Conservation (phyloP, 1,140 invertebrate genomes). For the Eriosoma lanigerum region DNA sequence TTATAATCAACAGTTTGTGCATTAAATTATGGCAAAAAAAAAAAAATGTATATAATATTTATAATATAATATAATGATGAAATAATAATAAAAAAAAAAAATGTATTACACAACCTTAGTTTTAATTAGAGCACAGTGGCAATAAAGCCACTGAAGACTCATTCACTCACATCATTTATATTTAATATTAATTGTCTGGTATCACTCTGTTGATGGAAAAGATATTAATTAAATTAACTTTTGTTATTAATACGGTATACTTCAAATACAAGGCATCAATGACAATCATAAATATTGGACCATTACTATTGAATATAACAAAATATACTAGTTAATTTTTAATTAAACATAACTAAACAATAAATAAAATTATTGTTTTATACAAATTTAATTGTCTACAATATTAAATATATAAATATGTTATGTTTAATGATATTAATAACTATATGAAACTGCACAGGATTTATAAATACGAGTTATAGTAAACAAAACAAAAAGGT, state of each 20-base stretch:
- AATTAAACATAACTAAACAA: conserved; percentile 2
- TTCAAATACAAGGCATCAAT: conserved; percentile 5
- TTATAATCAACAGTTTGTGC: conserved; percentile 47
- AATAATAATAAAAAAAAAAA: conserved; percentile 33
- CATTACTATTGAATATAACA: conserved; percentile 7
- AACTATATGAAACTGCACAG: conserved; percentile 8
- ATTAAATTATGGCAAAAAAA: conserved; percentile 45
- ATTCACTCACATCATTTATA: conserved; percentile 30
- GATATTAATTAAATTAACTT: not conserved
- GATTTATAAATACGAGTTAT: conserved; percentile 3
- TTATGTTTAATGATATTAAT: conserved; percentile 16
- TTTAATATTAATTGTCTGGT: not conserved
- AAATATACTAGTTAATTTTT: not conserved
- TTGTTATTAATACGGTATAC: not conserved
- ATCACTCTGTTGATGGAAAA: not conserved
- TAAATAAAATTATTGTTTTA: not conserved
- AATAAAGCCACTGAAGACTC: not conserved
- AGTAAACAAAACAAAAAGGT: conserved; percentile 10
- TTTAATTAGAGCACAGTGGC: not conserved
- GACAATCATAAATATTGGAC: conserved; percentile 33
- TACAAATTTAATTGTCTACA: not conserved
- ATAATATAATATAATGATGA: conserved; percentile 2
- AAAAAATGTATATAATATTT: not conserved
- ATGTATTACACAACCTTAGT: conserved; percentile 38
- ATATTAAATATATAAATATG: not conserved